Evolutionary conservation across 2,888 invertebrate genomes (phyloP), one percentile per base, ranked within the genome.

Genomic region (Ametastegia equiseti): DNA sequence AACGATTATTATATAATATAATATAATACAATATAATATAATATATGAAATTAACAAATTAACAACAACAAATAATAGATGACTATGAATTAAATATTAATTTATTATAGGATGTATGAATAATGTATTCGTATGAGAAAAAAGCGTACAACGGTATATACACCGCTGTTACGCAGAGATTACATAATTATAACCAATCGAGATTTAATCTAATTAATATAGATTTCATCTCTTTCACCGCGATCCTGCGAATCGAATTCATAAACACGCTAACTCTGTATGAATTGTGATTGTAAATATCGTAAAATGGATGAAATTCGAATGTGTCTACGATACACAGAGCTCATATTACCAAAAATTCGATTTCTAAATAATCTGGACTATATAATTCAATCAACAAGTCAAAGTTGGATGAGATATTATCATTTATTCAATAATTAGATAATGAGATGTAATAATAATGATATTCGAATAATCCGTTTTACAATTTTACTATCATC

Each of bases 1-100:
- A 78, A 63, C 78, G 78, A 78, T 78, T 60, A 75, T 75, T 75
- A 78, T 77, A 77, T 65, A 65, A 19, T n/a, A 19, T 19, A 57
- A 2, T 9, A 57, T 57, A 45, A 45, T 45, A 45, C 1, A 57
- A 57, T 57, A 57, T 57, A 57, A 57, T 57, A 57, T 57, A 19
- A 57, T 45, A 54, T 54, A 69, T 19, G 19, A 73, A 57, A 54
- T 77, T 77, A 77, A 77, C 39, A 57, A 77, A 77, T 77, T 57
- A 77, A 57, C 57, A 77, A 57, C 57, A 77, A 77, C 77, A 77
- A 27, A 73, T 73, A 73, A 73, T 73, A 73, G 73, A 73, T 73
- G 45, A 73, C 47, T 73, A 73, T 73, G 23, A 42, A 69, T 69
- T 42, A 69, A 42, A 39, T 69, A 63, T n/a, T 57, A 65, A 69